Conservation (phyloP, 2,113 vertebrate genomes). For the Chauna torquata region DNA sequence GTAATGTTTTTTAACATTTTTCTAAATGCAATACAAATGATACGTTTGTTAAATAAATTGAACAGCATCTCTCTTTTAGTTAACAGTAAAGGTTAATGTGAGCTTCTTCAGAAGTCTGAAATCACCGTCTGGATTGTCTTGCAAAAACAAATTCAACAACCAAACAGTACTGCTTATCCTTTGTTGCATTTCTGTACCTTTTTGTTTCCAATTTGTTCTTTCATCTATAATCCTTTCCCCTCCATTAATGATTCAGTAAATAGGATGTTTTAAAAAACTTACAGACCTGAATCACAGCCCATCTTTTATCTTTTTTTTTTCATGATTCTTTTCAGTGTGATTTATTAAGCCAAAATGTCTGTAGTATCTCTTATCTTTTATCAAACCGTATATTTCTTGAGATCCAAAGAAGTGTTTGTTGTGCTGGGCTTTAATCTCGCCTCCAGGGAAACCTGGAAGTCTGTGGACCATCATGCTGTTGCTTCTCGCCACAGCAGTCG, state of each 20-base stretch:
- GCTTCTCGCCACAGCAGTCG: fast-evolving
- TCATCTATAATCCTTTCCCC: background rate
- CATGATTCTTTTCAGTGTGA: background rate
- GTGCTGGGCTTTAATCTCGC: background rate
- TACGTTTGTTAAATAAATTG: background rate
- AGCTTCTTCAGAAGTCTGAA: background rate
- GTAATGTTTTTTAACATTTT: background rate
- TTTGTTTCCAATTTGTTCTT: background rate
- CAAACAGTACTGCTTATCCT: background rate
- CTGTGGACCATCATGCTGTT: background rate
- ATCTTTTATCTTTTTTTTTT: background rate
- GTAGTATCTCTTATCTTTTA: background rate
- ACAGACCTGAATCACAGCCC: background rate
- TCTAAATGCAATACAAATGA: background rate
- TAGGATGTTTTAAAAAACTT: background rate
- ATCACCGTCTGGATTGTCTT: background rate
- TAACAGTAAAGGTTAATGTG: background rate
- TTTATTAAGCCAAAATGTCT: background rate
- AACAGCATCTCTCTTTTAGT: background rate
- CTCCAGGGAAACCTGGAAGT: background rate
- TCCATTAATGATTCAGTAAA: background rate
- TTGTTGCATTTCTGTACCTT: background rate
- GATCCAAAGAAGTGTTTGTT: background rate
- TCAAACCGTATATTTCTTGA: background rate
- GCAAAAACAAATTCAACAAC: background rate